Evolutionary conservation across 2,113 vertebrate genomes (phyloP), one percentile per base, ranked within the genome.

Genomic region (human (Homo sapiens)): DNA sequence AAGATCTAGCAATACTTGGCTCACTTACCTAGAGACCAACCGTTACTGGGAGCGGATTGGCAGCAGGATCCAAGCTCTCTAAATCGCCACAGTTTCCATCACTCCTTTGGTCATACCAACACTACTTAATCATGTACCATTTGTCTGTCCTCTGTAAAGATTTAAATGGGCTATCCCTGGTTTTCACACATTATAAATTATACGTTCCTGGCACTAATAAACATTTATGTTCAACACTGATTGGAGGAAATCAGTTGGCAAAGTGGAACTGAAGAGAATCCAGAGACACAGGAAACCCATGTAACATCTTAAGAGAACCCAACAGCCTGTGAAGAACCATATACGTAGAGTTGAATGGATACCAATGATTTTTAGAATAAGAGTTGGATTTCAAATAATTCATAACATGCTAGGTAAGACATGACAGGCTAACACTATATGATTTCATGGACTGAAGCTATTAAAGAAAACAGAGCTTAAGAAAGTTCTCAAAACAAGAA

Each of bases 391-490:
- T 93, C 45, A 64, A 96, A 93, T 85, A 72, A 66, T 78, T 30
- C 20, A 0, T 66, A 87, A 75, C 25, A 82, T 32, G 12, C 18
- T 59, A 43, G 14, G 30, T 64, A 94, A 90, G 76, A 88, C 48
- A 50, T 50, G 70, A 45, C 1, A 94, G 27, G 87, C 30, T 50
- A 87, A 90, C 2, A 57, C 10, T 38, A 17, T 22, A 32, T 83
- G 43, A 80, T 59, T 90, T 90, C 48, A 12, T 12, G 30, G 12
- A 59, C 6, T 93, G 50, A 80, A 72, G 40, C 32, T 85, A 96
- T 40, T 97, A 78, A 93, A 83, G 66, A 90, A 95, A 92, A 84
- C 8, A 85, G 18, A 59, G 12, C 66, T 11, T 55, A 92, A 89
- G 59, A 64, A 90, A 30, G 8, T 43, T 93, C 57, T 93, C 52